Conservation (phyloP, 2,888 invertebrate species). For the Pseudococcus viburni region DNA sequence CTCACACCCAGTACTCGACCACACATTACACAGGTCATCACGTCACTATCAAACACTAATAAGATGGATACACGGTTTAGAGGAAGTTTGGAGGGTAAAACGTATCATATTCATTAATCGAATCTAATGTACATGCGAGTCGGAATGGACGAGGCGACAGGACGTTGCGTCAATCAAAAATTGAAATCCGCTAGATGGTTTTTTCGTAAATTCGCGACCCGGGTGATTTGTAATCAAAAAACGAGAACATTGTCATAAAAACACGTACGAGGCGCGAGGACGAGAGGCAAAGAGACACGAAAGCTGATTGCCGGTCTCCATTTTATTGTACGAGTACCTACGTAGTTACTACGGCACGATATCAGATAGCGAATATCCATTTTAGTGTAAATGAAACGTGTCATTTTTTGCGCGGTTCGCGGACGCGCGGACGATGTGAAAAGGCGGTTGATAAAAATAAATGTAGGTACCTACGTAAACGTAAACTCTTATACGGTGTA, state of each 20-base stretch:
- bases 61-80: background rate
- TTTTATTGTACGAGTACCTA: background rate
- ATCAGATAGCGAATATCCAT: slow-evolving; percentile 33
- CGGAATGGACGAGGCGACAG: background rate
- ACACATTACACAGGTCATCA: background rate
- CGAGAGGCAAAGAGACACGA: background rate
- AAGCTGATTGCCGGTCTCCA: background rate
- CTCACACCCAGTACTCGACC: background rate
- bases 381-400: slow-evolving; percentile 44
- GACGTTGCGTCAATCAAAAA: background rate
- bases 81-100: background rate
- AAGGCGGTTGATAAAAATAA: background rate
- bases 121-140: background rate
- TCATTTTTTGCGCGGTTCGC: slow-evolving; percentile 7
- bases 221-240: slow-evolving; percentile 35
- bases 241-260: background rate
- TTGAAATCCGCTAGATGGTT: background rate
- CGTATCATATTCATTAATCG: slow-evolving; percentile 11
- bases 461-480: too few relatives aligned
- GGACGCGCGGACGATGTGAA: background rate
- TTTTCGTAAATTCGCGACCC: background rate
- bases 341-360: background rate
- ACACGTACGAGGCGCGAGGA: background rate
- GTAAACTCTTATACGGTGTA: too few relatives aligned
- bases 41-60: background rate